A percentile compares a stretch with the other conserved stretches of the same genome.
These are phyloP conservation scores for Sebastes hubbsi DNA, from an alignment of 2,797 vertebrate species.

Conservation along the genomic window DNA sequence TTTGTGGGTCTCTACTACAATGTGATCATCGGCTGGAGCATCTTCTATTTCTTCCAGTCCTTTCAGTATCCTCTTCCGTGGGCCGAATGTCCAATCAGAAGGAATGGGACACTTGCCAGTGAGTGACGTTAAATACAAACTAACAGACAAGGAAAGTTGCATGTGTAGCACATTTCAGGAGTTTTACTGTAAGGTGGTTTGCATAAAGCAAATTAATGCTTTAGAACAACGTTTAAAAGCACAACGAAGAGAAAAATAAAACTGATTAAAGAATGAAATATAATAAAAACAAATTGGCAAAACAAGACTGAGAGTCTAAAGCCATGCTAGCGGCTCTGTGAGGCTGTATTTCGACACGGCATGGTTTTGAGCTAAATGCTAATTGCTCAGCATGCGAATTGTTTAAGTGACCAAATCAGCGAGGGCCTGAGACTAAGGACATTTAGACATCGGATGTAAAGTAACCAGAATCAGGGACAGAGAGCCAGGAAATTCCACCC, in stretches of 20 bases:
- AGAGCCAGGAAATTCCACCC: no score
- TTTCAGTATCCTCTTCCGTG: conserved; percentile 74
- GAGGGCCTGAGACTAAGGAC: no score
- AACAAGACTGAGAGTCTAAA: not conserved
- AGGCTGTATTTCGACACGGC: not conserved
- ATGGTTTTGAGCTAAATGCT: not conserved
- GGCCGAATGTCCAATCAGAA: conserved; percentile 87
- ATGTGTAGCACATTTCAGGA: not conserved
- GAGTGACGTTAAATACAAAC: conserved; percentile 30
- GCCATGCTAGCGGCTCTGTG: not conserved
- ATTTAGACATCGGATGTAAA: no score
- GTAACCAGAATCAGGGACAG: no score
- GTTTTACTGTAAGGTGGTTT: not conserved
- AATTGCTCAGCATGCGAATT: no score
- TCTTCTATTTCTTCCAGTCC: conserved; percentile 96
- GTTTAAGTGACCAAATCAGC: no score
- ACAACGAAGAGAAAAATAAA: not conserved
- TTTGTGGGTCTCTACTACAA: conserved; percentile 97
- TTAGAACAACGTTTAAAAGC: not conserved
- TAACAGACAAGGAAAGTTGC: not conserved
- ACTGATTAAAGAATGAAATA: not conserved
- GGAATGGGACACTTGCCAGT: conserved; percentile 79
- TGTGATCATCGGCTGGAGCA: conserved; percentile 96
- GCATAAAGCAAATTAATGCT: not conserved
- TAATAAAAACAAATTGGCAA: not conserved